Base-by-base conservation (phyloP, 2,113 vertebrate species). In the Spilogale gracilis region DNA sequence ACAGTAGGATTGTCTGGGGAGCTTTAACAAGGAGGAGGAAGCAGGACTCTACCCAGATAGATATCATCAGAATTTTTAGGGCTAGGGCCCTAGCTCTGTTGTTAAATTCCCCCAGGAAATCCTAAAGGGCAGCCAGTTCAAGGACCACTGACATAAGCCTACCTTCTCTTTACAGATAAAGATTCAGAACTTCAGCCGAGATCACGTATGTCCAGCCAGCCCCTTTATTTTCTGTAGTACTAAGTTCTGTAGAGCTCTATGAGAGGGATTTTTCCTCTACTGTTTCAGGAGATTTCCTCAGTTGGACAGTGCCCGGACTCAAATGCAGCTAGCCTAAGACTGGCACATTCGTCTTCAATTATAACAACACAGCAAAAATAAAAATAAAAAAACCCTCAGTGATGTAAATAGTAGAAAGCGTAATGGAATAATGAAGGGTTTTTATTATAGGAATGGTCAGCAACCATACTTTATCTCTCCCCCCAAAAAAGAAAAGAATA, bases 341-440 rank as follows among this genome's bases (percentile, higher is more conserved):
- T 87, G 38, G 83, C 69, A 93, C 32, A 71, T 67, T 91, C 78
- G 43, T 85, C 63, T 60, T 93, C 50, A 67, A 85, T 97, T 91
- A 58, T 45, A 96, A 90, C 88, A 97, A 94, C 54, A 82, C 78
- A 67, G 80, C 74, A 95, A 89, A 97, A 94, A 78, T 50, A 23
- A 30, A 32, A 84, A 71, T 91, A 93, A 93, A 54, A 85, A 69
- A 94, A 93, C 69, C 87, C 81, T 82, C 94, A 89, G 78, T 95
- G 96, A 97, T 98, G 94, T 89, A 89, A 95, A 96, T 54, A 96
- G 89, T 82, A 97, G 80, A 95, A 97, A 92, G 80, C 30, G 89
- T 96, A 93, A 93, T 96, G 67, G 92, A 91, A 93, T 93, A 97
- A 96, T 92, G 78, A 90, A 94, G 95, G 87, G 89, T 80, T 97